Evolutionary conservation across 1,140 invertebrate genomes (phyloP).

Genomic region (Tetramorium simillimum): DNA sequence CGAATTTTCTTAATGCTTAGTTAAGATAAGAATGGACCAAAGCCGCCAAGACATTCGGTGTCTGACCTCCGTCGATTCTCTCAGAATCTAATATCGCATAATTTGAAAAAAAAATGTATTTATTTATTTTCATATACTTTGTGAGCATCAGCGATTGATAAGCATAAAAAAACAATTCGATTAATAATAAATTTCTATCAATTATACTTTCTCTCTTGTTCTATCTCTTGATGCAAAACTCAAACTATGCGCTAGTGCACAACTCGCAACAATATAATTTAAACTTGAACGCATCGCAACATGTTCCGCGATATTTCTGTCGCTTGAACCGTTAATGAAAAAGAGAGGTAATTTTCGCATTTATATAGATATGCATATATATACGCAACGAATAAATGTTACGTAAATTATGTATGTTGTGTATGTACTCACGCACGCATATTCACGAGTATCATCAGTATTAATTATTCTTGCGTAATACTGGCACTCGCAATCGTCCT

Average conservation of each 20-base stretch:
- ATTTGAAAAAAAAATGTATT: constrained; percentile 48
- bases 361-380: background rate
- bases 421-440: constrained; percentile 16
- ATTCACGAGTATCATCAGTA: constrained; percentile 5
- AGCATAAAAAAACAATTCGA: constrained; percentile 44
- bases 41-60: constrained; percentile 60
- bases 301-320: background rate
- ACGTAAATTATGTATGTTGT: constrained; percentile 33
- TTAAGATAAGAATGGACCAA: constrained; percentile 70
- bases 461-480: constrained; percentile 39
- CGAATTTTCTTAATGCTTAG: constrained; percentile 61
- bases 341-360: background rate
- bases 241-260: background rate
- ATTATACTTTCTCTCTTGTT: constrained; percentile 11
- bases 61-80: constrained; percentile 39
- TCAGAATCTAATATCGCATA: constrained; percentile 45
- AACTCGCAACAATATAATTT: constrained; percentile 1
- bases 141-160: constrained; percentile 31
- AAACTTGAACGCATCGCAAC: background rate
- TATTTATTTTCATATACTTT: constrained; percentile 68
- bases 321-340: background rate
- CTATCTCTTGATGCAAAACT: background rate
- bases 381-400: constrained; percentile 36
- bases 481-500: background rate
- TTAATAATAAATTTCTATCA: constrained; percentile 54